Conservation (phyloP, 1,140 invertebrate genomes). For the Hypothenemus hampei region DNA sequence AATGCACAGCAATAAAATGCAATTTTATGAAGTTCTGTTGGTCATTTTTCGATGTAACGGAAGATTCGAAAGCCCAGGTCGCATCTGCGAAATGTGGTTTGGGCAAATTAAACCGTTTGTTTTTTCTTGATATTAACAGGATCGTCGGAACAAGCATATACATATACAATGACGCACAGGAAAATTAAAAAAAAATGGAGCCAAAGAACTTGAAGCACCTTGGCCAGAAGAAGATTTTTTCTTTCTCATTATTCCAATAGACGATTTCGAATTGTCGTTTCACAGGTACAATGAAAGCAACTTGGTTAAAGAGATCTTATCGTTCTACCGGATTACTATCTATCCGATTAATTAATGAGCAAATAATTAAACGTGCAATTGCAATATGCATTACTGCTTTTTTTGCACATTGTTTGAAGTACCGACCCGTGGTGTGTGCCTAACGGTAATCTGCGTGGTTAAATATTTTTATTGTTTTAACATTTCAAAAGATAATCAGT, state of each 20-base stretch:
- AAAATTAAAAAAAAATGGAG: too few relatives aligned
- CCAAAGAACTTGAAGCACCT: too few relatives aligned
- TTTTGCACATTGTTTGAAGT: neutral
- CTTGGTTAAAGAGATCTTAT: too few relatives aligned
- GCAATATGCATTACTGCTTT: neutral
- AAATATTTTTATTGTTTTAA: neutral
- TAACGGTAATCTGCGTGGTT: neutral
- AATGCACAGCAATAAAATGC: conserved; percentile 3
- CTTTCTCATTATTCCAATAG: too few relatives aligned
- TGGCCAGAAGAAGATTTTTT: too few relatives aligned
- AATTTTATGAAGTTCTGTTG: conserved; percentile 4
- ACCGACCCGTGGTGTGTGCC: neutral
- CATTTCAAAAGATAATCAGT: too few relatives aligned
- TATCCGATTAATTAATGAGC: neutral
- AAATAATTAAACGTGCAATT: neutral
- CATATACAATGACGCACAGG: neutral
- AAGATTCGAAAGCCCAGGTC: conserved; percentile 5
- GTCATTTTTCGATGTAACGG: conserved; percentile 2
- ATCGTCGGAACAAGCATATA: neutral
- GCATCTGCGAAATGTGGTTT: conserved; percentile 6
- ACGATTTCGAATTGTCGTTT: neutral
- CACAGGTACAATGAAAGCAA: neutral
- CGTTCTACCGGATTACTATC: neutral
- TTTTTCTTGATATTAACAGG: neutral
- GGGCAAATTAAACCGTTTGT: conserved; percentile 6